Evolutionary conservation across 2,797 vertebrate genomes (phyloP), one percentile per base, ranked within the genome.

Genomic region (Enteromius radiatus): DNA sequence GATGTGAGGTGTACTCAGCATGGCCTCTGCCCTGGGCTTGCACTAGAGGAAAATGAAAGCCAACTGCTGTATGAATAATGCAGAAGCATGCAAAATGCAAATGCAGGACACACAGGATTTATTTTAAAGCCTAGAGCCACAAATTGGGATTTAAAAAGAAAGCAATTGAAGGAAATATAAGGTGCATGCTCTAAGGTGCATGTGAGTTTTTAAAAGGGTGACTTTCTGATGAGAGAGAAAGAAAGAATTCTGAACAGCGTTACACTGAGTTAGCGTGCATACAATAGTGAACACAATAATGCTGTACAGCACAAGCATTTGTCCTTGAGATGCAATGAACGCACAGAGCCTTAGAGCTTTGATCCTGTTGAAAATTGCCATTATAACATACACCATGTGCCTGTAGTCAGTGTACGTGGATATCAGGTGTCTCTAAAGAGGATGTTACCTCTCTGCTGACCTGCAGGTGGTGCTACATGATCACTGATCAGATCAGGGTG

Each of bases 401-500:
- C 1, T 52, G 41, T 64, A 26, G 59, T 49, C 36, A 3, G 65
- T 36, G 2, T 69, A 59, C 41, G 83, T 59, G 76, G 67, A 31
- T 17, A 15, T 28, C 19, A 5, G 28, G 41, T 76, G 28, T 76
- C 49, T 65, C 65, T 79, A 78, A 83, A 28, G 3, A 74, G 61
- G 19, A 17, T 92, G 93, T 91, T 88, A 93, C 86, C 90, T 86
- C 91, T 77, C 84, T n/a, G 61, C 78, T 93, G 92, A 95, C 97
- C 97, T 98, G 96, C 93, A 97, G 97, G 96, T 97, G 97, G 97
- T 94, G 97, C 97, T 97, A 91, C 93, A 91, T 94, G 90, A 96
- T 96, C 94, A 95, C 90, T 94, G 92, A 92, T 93, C 85, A 85
- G 77, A 59, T 83, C 68, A 52, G 69, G 28, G 36, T 69, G 78